These are phyloP conservation scores for Trichogramma dendrolimi DNA, from an alignment of 2,888 invertebrate genomes.

Conservation along the genomic window DNA sequence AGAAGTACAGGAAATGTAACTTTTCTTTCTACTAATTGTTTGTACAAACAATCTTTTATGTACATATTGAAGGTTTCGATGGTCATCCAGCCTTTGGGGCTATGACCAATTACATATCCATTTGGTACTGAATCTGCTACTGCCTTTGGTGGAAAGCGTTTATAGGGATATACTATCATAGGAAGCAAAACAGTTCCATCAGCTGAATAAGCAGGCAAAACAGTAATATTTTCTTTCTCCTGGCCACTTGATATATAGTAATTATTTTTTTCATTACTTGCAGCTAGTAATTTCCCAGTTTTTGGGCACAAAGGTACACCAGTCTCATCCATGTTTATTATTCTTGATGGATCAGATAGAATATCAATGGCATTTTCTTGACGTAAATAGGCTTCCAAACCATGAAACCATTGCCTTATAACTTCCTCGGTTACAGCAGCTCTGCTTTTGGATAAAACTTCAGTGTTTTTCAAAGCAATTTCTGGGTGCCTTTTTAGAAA, in stretches of 20 bases:
- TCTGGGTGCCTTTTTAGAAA: too few relatives aligned
- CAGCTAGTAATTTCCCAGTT: too few relatives aligned
- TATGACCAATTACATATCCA: constrained; percentile 22
- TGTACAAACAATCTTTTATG: neutral
- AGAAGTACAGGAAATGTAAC: constrained; percentile 6
- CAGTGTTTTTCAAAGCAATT: too few relatives aligned
- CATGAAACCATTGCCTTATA: too few relatives aligned
- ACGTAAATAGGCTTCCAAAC: too few relatives aligned
- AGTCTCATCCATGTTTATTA: too few relatives aligned
- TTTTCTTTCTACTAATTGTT: neutral
- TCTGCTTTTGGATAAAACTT: too few relatives aligned
- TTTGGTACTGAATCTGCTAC: constrained; percentile 20
- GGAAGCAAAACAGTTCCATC: constrained; percentile 16
- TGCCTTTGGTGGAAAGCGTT: constrained; percentile 20
- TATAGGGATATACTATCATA: constrained; percentile 27
- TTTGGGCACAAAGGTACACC: too few relatives aligned
- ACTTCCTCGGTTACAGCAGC: too few relatives aligned
- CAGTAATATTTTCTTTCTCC: constrained; percentile 25
- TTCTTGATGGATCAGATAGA: too few relatives aligned
- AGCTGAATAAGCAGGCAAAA: constrained; percentile 11
- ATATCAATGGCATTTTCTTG: too few relatives aligned
- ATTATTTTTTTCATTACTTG: too few relatives aligned
- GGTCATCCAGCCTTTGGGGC: constrained; percentile 29
- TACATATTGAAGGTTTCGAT: constrained; percentile 5
- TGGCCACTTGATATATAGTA: constrained; percentile 24